A percentile compares a stretch with the other conserved stretches of the same genome.
phyloP scores from a whole-genome alignment of 2,113 vertebrate species.

The Sciurus niger region DNA sequence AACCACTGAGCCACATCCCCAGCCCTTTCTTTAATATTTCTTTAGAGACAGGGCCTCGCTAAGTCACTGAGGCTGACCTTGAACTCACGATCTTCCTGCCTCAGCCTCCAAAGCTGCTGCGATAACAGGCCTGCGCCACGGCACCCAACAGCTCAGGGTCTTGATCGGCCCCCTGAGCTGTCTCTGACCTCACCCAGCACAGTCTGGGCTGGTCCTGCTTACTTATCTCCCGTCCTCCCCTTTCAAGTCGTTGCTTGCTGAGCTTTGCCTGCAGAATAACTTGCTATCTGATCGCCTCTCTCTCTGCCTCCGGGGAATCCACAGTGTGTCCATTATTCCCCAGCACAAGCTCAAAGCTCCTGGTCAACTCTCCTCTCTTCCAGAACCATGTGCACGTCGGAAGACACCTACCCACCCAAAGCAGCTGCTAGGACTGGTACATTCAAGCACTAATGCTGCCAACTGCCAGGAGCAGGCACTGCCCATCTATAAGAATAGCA shows the following conservation, averaged over 20 bases:
- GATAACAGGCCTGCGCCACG: not conserved
- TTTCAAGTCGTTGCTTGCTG: slow-evolving; percentile 33
- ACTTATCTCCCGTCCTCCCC: not conserved
- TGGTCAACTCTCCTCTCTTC: not conserved
- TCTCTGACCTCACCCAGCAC: not conserved
- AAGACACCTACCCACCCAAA: not conserved
- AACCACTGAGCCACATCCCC: not conserved
- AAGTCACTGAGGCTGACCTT: not conserved
- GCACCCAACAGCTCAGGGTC: not conserved
- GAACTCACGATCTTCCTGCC: not conserved
- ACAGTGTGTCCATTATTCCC: not conserved
- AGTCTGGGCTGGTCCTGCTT: not conserved
- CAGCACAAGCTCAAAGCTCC: not conserved
- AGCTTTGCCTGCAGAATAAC: not conserved
- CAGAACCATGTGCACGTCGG: not conserved
- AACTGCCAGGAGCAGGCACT: not conserved
- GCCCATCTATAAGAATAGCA: not conserved
- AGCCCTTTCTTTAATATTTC: no score
- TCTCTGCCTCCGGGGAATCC: not conserved
- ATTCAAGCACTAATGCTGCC: not conserved
- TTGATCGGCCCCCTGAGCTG: not conserved
- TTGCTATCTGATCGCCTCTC: not conserved
- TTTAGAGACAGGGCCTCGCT: not conserved
- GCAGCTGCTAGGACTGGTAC: not conserved
- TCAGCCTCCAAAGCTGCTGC: not conserved